Percentiles rank a stretch among this genome's conserved stretches.
Evolutionary conservation across 2,113 vertebrate species (phyloP).

Genomic region (Leiothrix lutea): DNA sequence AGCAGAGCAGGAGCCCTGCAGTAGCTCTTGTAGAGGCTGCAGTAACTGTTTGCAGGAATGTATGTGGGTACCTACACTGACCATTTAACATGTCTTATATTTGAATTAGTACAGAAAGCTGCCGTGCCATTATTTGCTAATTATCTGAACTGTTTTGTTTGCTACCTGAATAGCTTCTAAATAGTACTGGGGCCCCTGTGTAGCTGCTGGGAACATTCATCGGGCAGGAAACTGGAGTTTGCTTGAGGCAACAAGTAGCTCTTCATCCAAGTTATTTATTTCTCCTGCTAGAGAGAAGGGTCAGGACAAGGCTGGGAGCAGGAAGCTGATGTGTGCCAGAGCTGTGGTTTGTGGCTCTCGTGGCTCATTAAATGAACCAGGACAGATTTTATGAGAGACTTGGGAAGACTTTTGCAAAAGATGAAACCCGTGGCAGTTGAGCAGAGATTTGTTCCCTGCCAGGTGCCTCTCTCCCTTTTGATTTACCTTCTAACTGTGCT

Average conservation of each 20-base stretch:
- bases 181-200: not conserved
- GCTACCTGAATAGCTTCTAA: not conserved
- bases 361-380: not conserved
- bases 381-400: not conserved
- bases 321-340: not conserved
- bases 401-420: not conserved
- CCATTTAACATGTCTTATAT: not conserved
- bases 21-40: not conserved
- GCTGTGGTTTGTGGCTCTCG: not conserved
- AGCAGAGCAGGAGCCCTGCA: not conserved
- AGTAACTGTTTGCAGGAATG: not conserved
- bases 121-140: not conserved
- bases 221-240: not conserved
- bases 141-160: not conserved
- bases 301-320: not conserved
- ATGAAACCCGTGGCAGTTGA: not conserved
- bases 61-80: not conserved
- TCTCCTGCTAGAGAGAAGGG: not conserved
- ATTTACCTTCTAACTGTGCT: not conserved
- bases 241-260: not conserved
- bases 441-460: not conserved
- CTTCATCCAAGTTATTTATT: not conserved
- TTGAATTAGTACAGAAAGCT: not conserved
- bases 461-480: not conserved
- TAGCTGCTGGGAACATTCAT: not conserved